Evolutionary conservation across 2,797 vertebrate genomes (phyloP).

Genomic region (Pseudochaenichthys georgianus): DNA sequence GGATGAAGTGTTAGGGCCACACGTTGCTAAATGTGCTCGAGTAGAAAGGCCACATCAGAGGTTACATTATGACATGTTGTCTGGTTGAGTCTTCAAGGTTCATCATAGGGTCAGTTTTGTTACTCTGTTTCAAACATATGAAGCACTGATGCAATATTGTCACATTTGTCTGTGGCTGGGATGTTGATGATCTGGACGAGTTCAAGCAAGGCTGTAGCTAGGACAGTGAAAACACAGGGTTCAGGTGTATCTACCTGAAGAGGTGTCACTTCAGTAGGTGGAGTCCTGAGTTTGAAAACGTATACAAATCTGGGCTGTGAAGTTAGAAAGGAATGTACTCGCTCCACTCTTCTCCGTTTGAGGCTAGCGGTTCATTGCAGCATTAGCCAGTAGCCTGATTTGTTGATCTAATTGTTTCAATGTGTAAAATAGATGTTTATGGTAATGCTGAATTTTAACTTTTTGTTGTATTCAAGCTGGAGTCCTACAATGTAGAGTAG

Average conservation of each 20-base stretch:
- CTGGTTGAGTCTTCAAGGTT: conserved; percentile 23
- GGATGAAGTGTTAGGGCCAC: conserved; percentile 58
- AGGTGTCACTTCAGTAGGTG: too few relatives aligned
- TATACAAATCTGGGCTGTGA: too few relatives aligned
- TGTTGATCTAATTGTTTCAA: neutral
- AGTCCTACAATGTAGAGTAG: neutral
- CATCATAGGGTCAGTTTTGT: conserved; percentile 9
- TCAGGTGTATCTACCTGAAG: neutral
- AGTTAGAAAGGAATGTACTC: neutral
- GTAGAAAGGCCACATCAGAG: conserved; percentile 40
- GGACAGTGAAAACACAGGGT: neutral
- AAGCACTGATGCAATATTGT: neutral
- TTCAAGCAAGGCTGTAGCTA: neutral
- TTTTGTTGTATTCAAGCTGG: too few relatives aligned
- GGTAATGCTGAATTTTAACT: too few relatives aligned
- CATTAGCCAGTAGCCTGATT: too few relatives aligned
- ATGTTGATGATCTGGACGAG: neutral
- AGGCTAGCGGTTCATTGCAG: too few relatives aligned
- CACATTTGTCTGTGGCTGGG: conserved; percentile 7
- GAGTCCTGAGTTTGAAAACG: too few relatives aligned
- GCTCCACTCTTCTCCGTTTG: neutral
- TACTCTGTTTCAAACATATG: neutral
- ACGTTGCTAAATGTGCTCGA: conserved; percentile 23
- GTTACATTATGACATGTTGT: conserved; percentile 46
- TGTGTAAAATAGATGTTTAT: too few relatives aligned